Evolutionary conservation across 2,888 invertebrate species (phyloP), one percentile per base, ranked within the genome.

Genomic region (Philereme transversata): DNA sequence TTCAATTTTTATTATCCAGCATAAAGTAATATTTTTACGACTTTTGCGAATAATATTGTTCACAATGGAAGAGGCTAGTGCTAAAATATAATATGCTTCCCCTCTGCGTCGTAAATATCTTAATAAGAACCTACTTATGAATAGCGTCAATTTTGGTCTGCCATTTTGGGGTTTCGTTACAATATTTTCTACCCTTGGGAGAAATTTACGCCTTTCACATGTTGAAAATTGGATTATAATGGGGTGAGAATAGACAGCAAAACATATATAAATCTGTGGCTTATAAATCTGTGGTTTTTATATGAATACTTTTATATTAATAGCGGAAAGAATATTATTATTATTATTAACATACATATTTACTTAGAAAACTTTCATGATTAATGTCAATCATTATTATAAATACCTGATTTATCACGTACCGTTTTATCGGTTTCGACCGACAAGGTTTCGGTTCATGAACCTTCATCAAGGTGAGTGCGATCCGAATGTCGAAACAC

Each of bases 91-190:
- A 57, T 60, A 54, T 35, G 50, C 49, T 47, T 41, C 52, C 60
- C n/a, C 9, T 41, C 41, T 36, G 11, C 45, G 36, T 61, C 54
- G 55, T 65, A 61, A 65, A 61, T 60, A 58, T 45, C 51, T 52
- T 64, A 56, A 62, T 58, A 62, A 60, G 51, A 34, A 10, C 50
- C 49, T 54, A 51, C 51, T 64, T 57, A 57, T 11, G 41, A 43
- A 34, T 11, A 53, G 38, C 52, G 55, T 49, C 59, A 50, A 63
- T 63, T 57, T 47, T 11, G 41, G 36, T 45, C 40, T 48, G 45
- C 45, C 40, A 22, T 33, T 54, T 49, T 49, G 36, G n/a, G 22
- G n/a, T 40, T 40, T 40, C 40, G 22, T 50, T 4, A 50, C 40
- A 50, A 40, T 50, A 50, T 50, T 50, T 38, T 38, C 10, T 49